Evolutionary conservation across 1,140 invertebrate genomes (phyloP).

Genomic region (Ylistrum balloti): DNA sequence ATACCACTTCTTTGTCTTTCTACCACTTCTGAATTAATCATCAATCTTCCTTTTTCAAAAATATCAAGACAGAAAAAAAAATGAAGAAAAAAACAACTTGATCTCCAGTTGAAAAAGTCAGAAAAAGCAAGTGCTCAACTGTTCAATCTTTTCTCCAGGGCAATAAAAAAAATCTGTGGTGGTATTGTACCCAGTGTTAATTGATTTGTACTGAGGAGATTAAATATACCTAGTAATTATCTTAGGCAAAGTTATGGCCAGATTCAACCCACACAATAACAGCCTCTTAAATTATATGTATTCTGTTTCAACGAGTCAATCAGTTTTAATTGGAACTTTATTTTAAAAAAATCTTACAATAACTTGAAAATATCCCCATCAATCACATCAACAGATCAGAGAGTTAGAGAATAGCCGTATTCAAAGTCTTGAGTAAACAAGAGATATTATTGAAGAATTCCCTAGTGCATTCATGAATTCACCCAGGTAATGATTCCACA

Average conservation of each 20-base stretch:
- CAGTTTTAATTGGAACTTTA: constrained; percentile 35
- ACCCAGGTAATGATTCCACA: background rate
- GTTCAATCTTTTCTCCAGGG: background rate
- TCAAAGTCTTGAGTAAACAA: background rate
- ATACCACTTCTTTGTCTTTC: constrained; percentile 27
- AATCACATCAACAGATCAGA: background rate
- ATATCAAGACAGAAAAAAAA: constrained; percentile 36
- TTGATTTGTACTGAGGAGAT: background rate
- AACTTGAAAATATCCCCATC: constrained; percentile 25
- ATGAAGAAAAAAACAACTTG: background rate
- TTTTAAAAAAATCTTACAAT: background rate
- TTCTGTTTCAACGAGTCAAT: constrained; percentile 34
- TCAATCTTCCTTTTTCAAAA: constrained; percentile 35
- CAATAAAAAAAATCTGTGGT: constrained; percentile 35
- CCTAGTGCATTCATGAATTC: background rate
- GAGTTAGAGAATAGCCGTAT: background rate
- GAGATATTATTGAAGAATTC: background rate
- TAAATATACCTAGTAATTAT: constrained; percentile 40
- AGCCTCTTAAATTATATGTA: constrained; percentile 29
- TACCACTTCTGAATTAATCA: constrained; percentile 10
- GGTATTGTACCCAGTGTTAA: constrained; percentile 19
- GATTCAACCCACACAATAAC: background rate
- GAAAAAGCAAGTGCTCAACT: constrained; percentile 24
- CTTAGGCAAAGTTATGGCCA: background rate
- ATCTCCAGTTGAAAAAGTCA: constrained; percentile 26